Evolutionary conservation across 2,113 vertebrate species (phyloP).

Genomic region (Genyomyrus donnyi): DNA sequence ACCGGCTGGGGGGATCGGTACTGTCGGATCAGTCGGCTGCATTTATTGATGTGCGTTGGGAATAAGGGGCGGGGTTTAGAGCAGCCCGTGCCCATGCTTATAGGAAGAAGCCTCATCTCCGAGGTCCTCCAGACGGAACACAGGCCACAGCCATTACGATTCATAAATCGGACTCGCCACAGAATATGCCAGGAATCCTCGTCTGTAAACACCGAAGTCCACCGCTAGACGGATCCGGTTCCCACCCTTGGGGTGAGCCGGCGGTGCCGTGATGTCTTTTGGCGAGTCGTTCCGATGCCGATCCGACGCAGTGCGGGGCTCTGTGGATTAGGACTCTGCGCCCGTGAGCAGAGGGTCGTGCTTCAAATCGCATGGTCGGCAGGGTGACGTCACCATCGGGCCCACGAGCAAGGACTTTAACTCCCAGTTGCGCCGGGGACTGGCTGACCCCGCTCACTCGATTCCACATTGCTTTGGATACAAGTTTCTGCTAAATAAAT

Average conservation of each 20-base stretch:
- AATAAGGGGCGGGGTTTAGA: not conserved
- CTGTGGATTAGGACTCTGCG: not conserved
- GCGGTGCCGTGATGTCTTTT: not conserved
- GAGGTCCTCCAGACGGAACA: not conserved
- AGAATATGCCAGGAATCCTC: slow-evolving; percentile 28
- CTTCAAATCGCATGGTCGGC: not conserved
- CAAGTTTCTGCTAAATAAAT: not conserved
- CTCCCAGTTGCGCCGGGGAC: not conserved
- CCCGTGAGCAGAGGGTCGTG: not conserved
- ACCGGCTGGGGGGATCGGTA: not conserved
- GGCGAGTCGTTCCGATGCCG: not conserved
- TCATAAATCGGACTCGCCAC: slow-evolving; percentile 33
- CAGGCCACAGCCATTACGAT: slow-evolving; percentile 16
- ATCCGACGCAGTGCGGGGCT: not conserved
- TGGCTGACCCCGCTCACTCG: not conserved
- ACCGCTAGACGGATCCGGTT: not conserved
- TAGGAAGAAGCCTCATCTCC: not conserved
- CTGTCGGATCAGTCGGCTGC: not conserved
- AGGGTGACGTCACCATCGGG: not conserved
- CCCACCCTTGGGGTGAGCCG: not conserved
- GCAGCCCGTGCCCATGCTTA: not conserved
- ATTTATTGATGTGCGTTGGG: not conserved
- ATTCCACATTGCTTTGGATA: not conserved
- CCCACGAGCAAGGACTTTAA: not conserved
- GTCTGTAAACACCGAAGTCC: slow-evolving; percentile 20